phyloP scores from a whole-genome alignment of 2,888 invertebrate species.

The Stenodema calcarata region DNA sequence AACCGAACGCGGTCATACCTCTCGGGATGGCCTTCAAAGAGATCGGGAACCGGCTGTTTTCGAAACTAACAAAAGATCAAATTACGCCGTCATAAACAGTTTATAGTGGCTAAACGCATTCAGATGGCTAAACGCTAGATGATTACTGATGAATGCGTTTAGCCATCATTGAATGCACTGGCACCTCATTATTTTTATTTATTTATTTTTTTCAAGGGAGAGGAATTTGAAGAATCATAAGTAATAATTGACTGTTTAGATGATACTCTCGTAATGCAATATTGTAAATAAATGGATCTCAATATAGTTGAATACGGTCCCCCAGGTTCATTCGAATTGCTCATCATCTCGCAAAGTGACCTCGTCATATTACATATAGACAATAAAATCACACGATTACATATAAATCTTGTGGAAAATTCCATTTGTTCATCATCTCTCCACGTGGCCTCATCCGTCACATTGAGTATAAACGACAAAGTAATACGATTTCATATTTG shows the following conservation, averaged over 20 bases:
- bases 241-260: neutral
- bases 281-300: neutral
- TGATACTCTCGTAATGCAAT: neutral
- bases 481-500: no score
- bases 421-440: no score
- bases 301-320: neutral
- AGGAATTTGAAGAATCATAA: neutral
- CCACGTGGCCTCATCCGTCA: no score
- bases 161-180: neutral
- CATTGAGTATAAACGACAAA: no score
- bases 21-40: slow-evolving; percentile 60
- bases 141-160: neutral
- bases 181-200: neutral
- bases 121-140: no score
- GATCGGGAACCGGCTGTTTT: slow-evolving; percentile 61
- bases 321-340: neutral
- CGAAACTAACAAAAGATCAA: slow-evolving; percentile 57
- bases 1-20: slow-evolving; percentile 60
- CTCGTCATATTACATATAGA: no score
- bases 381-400: no score
- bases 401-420: no score
- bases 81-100: slow-evolving; percentile 31
- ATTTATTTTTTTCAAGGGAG: neutral
- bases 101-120: no score
- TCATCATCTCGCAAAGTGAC: neutral